Evolutionary conservation across 2,797 vertebrate species (phyloP).

Genomic region (Periophthalmus magnuspinnatus): DNA sequence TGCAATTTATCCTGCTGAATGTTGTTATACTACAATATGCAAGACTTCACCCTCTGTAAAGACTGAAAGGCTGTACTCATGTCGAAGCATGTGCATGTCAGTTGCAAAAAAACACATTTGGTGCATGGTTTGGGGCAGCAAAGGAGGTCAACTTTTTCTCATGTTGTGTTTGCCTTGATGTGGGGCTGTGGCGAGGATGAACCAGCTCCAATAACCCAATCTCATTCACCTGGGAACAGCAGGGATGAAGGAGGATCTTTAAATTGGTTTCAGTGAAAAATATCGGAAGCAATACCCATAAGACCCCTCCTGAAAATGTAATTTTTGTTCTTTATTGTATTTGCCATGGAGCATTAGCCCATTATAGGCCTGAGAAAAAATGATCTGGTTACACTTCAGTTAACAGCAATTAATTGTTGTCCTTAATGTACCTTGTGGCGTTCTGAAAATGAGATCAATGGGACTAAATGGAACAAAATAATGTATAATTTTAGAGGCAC

Average conservation of each 20-base stretch:
- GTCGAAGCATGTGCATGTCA: slow-evolving; percentile 55
- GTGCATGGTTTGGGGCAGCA: slow-evolving; percentile 25
- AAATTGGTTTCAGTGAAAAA: slow-evolving; percentile 15
- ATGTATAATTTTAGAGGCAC: slow-evolving; percentile 4
- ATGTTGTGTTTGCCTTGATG: slow-evolving; percentile 23
- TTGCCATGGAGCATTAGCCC: slow-evolving; percentile 1
- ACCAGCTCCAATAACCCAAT: slow-evolving; percentile 9
- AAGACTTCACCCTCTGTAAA: slow-evolving; percentile 52
- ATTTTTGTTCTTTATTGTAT: slow-evolving; percentile 6
- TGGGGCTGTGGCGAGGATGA: slow-evolving; percentile 9
- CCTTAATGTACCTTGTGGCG: background rate
- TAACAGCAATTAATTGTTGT: slow-evolving; percentile 7
- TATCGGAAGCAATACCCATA: slow-evolving; percentile 8
- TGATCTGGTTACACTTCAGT: slow-evolving; percentile 3
- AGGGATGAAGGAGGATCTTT: slow-evolving; percentile 12
- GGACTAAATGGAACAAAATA: background rate
- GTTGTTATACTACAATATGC: slow-evolving; percentile 48
- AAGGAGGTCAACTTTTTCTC: slow-evolving; percentile 20
- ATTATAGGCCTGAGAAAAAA: slow-evolving; percentile 14
- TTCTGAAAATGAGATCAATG: slow-evolving; percentile 1
- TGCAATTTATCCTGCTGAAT: slow-evolving; percentile 47
- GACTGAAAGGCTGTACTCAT: slow-evolving; percentile 44
- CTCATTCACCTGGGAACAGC: slow-evolving; percentile 8
- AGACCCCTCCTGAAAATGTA: slow-evolving; percentile 1
- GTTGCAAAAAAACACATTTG: slow-evolving; percentile 44